Conservation (phyloP, 2,797 vertebrate genomes). For the Girardinus metallicus region DNA sequence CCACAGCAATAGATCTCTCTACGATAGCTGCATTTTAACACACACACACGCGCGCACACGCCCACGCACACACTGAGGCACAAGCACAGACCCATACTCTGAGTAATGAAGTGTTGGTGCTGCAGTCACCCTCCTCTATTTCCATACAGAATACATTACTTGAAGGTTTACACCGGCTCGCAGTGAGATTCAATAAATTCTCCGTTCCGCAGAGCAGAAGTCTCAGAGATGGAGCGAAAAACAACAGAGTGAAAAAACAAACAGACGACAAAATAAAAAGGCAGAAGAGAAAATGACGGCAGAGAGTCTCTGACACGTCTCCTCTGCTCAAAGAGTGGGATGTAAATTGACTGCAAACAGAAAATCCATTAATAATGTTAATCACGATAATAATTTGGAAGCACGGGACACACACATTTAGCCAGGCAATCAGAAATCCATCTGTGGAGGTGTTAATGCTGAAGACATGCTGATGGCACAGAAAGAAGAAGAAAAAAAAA, state of each 20-base stretch:
- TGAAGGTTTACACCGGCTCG: constrained; percentile 59
- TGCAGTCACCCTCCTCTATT: constrained; percentile 57
- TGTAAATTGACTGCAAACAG: constrained; percentile 76
- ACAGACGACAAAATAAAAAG: constrained; percentile 16
- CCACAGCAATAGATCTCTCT: constrained; percentile 25
- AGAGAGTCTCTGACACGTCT: constrained; percentile 37
- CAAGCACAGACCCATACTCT: constrained; percentile 29
- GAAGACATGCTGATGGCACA: constrained; percentile 80
- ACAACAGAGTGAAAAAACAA: constrained; percentile 8
- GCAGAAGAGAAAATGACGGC: constrained; percentile 35
- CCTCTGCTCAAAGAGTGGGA: constrained; percentile 48
- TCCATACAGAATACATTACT: constrained; percentile 72
- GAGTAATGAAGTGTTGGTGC: constrained; percentile 65
- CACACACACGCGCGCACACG: constrained; percentile 19
- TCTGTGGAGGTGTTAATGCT: constrained; percentile 82
- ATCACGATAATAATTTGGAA: constrained; percentile 77
- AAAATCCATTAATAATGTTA: constrained; percentile 79
- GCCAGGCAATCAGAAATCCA: constrained; percentile 81
- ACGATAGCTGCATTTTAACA: constrained; percentile 22
- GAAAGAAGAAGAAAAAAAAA: constrained; percentile 3
- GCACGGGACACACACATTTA: constrained; percentile 78
- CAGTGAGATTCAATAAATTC: constrained; percentile 61
- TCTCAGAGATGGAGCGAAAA: constrained; percentile 23
- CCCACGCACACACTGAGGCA: constrained; percentile 17
- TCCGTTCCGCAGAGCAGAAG: constrained; percentile 21